These are phyloP conservation scores for Etheostoma nigrum DNA, from an alignment of 2,797 vertebrate genomes.

Conservation along the genomic window DNA sequence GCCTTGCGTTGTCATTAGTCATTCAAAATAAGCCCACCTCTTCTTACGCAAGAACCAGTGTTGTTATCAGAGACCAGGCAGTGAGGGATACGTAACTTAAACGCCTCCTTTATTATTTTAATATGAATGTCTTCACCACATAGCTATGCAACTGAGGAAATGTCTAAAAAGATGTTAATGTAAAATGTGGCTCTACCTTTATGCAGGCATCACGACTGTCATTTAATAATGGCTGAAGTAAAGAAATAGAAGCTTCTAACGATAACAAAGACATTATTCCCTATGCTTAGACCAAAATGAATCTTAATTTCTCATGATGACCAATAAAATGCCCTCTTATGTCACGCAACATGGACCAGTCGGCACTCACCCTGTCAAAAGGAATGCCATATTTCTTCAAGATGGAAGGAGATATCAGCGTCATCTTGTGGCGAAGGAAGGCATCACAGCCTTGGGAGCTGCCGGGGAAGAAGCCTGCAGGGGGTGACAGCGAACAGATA, in stretches of 20 bases:
- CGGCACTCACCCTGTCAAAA: conserved; percentile 92
- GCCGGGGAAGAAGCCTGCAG: conserved; percentile 95
- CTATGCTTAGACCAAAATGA: neutral
- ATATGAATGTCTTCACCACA: neutral
- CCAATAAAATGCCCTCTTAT: neutral
- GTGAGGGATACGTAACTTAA: neutral
- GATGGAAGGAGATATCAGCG: conserved; percentile 96
- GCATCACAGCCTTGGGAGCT: conserved; percentile 98
- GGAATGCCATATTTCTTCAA: conserved; percentile 98
- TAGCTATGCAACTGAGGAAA: neutral
- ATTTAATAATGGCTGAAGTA: neutral
- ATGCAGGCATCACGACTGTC: neutral
- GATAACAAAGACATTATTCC: neutral
- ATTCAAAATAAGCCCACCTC: conserved; percentile 31
- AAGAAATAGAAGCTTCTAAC: neutral
- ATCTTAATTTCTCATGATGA: neutral
- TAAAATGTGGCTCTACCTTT: neutral
- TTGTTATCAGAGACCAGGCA: neutral
- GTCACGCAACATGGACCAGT: neutral
- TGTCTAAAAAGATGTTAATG: neutral
- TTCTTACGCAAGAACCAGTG: conserved; percentile 9
- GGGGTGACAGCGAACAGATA: neutral
- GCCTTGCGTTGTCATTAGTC: neutral
- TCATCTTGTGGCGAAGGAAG: conserved; percentile 99
- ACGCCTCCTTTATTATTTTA: neutral